A percentile compares a stretch with the other conserved stretches of the same genome.
Conservation (phyloP, 1,140 invertebrate species). For the Drosophila nigromelanica region DNA sequence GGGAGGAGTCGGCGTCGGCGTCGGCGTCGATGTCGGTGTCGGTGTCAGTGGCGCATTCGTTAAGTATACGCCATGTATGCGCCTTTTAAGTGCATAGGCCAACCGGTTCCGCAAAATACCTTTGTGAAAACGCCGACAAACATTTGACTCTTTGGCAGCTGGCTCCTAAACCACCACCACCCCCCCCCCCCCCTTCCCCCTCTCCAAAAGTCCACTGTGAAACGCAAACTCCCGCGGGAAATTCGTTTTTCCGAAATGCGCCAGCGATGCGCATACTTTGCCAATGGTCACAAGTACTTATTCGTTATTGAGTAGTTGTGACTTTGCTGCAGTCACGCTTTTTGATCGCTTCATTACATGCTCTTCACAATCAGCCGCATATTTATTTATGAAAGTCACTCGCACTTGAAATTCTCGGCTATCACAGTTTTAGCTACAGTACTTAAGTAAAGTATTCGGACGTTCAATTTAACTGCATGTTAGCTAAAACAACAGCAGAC, state of each 20-base stretch:
- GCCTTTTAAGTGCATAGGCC: slow-evolving; percentile 69
- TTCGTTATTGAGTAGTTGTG: not conserved
- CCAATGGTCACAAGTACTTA: slow-evolving; percentile 11
- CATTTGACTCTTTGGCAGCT: slow-evolving; percentile 49
- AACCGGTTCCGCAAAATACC: slow-evolving; percentile 57
- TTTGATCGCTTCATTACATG: slow-evolving; percentile 21
- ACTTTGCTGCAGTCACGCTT: slow-evolving; percentile 20
- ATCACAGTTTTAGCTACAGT: slow-evolving; percentile 6
- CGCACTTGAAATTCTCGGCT: slow-evolving; percentile 12
- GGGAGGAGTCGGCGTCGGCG: not conserved
- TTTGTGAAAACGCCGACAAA: slow-evolving; percentile 55
- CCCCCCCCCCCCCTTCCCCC: not conserved
- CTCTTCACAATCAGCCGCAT: slow-evolving; percentile 8
- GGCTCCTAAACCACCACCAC: not conserved
- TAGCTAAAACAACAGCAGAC: slow-evolving; percentile 13
- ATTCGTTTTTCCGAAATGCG: slow-evolving; percentile 10
- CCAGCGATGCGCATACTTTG: not conserved
- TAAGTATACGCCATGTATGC: slow-evolving; percentile 75
- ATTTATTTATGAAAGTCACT: slow-evolving; percentile 25
- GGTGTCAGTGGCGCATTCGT: slow-evolving; percentile 72
- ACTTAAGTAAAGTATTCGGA: not conserved
- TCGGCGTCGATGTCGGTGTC: slow-evolving; percentile 19
- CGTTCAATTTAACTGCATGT: not conserved
- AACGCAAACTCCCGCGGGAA: slow-evolving; percentile 36
- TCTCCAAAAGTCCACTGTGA: not conserved